Percentiles rank a stretch among this genome's conserved stretches.
Conservation (phyloP, 2,113 vertebrate species). For the Castor canadensis region DNA sequence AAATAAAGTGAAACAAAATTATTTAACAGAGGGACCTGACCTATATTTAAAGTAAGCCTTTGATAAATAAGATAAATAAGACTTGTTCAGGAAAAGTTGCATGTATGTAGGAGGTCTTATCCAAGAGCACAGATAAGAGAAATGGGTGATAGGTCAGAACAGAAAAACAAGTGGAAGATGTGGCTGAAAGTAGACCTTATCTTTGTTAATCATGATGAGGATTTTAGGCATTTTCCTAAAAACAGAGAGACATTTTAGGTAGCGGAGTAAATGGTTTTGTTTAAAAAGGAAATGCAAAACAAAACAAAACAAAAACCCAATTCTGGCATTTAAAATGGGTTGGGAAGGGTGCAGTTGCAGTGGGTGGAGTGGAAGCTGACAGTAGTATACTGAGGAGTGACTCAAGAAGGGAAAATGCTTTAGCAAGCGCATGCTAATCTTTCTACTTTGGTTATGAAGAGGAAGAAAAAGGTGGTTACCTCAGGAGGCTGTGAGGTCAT, state of each 20-base stretch:
- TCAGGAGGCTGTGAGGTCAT: neutral
- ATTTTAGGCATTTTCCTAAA: constrained; percentile 23
- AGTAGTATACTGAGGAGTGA: neutral
- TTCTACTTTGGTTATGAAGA: neutral
- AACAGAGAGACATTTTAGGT: neutral
- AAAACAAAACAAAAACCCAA: neutral
- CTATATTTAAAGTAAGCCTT: constrained; percentile 21
- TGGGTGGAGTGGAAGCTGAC: neutral
- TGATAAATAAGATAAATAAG: neutral
- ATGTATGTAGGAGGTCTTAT: neutral
- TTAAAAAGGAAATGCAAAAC: too few species aligned
- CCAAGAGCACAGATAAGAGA: neutral
- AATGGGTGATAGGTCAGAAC: neutral
- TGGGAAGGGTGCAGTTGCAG: neutral
- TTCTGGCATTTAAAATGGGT: neutral
- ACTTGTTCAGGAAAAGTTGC: neutral
- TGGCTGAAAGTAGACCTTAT: neutral
- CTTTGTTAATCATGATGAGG: neutral
- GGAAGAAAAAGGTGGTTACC: neutral
- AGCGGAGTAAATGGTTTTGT: too few species aligned
- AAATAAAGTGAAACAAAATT: neutral
- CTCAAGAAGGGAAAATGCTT: neutral
- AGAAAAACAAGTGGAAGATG: neutral
- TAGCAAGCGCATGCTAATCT: neutral
- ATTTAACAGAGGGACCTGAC: neutral